Evolutionary conservation across 1,140 invertebrate genomes (phyloP), one percentile per base, ranked within the genome.

Genomic region (Drosophila teissieri): DNA sequence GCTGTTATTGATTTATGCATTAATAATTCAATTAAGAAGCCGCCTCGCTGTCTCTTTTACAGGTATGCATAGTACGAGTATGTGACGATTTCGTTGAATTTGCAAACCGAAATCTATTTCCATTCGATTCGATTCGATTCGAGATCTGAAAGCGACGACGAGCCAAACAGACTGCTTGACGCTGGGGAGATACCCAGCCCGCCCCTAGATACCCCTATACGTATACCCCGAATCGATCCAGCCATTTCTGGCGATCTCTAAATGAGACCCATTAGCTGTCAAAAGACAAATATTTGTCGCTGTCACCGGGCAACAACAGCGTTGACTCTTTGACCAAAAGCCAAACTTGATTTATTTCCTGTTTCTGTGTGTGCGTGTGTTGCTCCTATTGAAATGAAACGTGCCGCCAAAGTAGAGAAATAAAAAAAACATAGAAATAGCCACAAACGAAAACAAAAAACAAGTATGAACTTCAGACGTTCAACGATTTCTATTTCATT

Each of bases 331-430:
- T 51, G 74, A 62, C 75, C 82, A 86, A 83, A 80, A 86, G 70
- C 63, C 84, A 80, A 88, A 88, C 83, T 88, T 88, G 83, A 88
- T 88, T 88, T 88, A 89, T 88, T 88, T 88, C 83, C 83, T 83
- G 83, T 76, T 65, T 78, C 39, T 39, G 37, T 39, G 39, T 79
- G 48, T 39, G 62, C 70, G 39, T 24, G 22, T 31, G 36, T 42
- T 73, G 34, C 45, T 51, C 44, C 45, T 64, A 15, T 49, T 69
- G 80, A 82, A 70, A 70, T 79, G 57, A 80, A 88, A 88, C 81
- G 81, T 84, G 81, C 81, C 81, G 81, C 77, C 81, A 48, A 49
- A 46, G 14, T 2, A 14, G 3, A 39, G 15, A 40, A 40, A 36
- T 45, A 42, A 37, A 53, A 67, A n/a, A 49, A 31, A 12, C 10